Evolutionary conservation across 2,888 invertebrate genomes (phyloP).

Genomic region (Dynastes hyllus): DNA sequence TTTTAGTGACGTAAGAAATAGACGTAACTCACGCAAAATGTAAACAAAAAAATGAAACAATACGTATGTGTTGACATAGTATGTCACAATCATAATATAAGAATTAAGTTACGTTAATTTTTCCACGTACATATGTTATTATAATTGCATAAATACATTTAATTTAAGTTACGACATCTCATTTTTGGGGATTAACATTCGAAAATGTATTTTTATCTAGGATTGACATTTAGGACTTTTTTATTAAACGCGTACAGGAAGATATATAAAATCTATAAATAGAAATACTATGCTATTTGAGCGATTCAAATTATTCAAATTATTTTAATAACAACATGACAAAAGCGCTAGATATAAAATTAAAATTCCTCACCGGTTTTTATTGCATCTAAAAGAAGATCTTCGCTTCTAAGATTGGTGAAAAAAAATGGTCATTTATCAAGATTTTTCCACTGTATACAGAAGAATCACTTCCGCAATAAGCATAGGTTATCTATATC

Average conservation of each 20-base stretch:
- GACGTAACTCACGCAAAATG: neutral
- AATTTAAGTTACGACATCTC: too few relatives aligned
- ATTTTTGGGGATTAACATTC: neutral
- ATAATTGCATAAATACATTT: neutral
- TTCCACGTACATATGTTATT: neutral
- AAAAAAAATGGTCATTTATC: conserved; percentile 11
- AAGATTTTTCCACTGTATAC: neutral
- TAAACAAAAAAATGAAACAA: neutral
- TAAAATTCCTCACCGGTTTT: conserved; percentile 4
- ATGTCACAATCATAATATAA: neutral
- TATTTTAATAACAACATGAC: conserved; percentile 11
- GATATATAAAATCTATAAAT: conserved; percentile 13
- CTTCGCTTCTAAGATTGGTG: neutral
- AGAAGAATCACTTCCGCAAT: neutral
- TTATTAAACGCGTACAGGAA: conserved; percentile 3
- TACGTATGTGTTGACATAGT: neutral
- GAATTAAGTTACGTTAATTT: neutral
- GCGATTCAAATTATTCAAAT: conserved; percentile 24
- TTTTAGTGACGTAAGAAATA: conserved; percentile 17
- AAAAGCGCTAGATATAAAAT: conserved; percentile 8
- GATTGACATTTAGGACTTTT: conserved; percentile 27
- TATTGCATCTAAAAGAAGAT: neutral
- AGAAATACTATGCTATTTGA: conserved; percentile 31
- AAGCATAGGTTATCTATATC: neutral
- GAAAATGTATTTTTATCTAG: neutral